Percentiles rank a stretch among this genome's conserved stretches.
phyloP scores from a whole-genome alignment of 2,888 invertebrate species.

The Spilosoma lubricipeda region DNA sequence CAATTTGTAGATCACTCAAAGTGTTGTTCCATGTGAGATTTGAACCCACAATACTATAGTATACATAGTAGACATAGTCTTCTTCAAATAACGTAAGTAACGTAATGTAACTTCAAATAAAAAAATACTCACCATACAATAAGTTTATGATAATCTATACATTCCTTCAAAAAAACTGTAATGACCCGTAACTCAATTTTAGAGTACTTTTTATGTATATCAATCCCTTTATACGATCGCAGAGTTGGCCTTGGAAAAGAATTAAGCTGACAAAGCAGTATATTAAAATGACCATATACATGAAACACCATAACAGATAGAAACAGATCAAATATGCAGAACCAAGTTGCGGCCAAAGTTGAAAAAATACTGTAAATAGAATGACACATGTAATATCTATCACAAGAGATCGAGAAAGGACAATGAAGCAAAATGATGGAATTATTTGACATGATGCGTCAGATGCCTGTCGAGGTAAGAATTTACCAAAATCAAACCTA shows the following conservation, averaged over 20 bases:
- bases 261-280: slow-evolving; percentile 35
- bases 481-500: too few species aligned
- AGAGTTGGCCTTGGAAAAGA: slow-evolving; percentile 36
- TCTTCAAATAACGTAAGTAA: too few species aligned
- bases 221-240: neutral
- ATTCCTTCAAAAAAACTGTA: slow-evolving; percentile 24
- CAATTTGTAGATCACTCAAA: too few species aligned
- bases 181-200: slow-evolving; percentile 30
- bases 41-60: too few species aligned
- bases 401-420: neutral
- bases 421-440: neutral
- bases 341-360: slow-evolving; percentile 22
- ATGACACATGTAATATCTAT: neutral
- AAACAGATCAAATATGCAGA: slow-evolving; percentile 40
- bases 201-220: slow-evolving; percentile 24
- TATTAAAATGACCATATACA: slow-evolving; percentile 49
- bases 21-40: too few species aligned
- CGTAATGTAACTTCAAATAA: neutral
- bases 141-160: slow-evolving; percentile 38
- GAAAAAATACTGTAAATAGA: slow-evolving; percentile 24
- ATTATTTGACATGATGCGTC: neutral
- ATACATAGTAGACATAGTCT: too few species aligned
- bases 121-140: slow-evolving; percentile 40
- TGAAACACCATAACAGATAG: slow-evolving; percentile 45
- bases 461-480: too few species aligned